These are phyloP conservation scores for Ceratina australensis DNA, from an alignment of 1,140 invertebrate genomes.

Conservation along the genomic window DNA sequence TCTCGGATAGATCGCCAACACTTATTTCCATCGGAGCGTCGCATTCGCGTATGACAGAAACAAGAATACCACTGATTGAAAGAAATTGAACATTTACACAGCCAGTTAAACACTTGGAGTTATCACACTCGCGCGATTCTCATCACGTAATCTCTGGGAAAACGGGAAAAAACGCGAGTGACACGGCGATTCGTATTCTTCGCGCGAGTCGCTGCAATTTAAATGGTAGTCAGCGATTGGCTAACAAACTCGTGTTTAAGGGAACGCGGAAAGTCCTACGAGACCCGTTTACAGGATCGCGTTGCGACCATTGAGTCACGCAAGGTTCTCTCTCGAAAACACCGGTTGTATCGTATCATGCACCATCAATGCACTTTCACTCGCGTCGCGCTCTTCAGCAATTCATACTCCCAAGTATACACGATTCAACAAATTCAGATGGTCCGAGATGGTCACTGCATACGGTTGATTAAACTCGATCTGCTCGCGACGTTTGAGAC, in stretches of 20 bases:
- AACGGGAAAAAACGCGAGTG: constrained; percentile 15
- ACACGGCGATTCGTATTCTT: constrained; percentile 30
- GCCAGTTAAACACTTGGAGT: neutral
- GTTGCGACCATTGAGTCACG: neutral
- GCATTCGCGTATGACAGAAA: neutral
- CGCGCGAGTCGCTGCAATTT: neutral
- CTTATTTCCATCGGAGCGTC: neutral
- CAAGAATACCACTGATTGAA: neutral
- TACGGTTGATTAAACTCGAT: neutral
- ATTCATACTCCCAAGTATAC: neutral
- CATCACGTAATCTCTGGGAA: constrained; percentile 28
- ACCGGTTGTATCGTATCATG: neutral
- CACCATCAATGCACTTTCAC: constrained; percentile 25
- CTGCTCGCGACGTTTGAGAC: neutral
- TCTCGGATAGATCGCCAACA: neutral
- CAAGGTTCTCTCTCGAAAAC: no score
- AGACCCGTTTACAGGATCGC: neutral
- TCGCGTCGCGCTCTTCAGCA: constrained; percentile 1
- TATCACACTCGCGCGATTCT: constrained; percentile 1
- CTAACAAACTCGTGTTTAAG: neutral
- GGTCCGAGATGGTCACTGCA: neutral
- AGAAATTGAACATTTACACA: neutral
- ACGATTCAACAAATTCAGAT: neutral
- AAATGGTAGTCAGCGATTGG: constrained; percentile 17
- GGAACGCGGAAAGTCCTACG: constrained; percentile 15